Evolutionary conservation across 2,113 vertebrate species (phyloP).

Genomic region (Meriones unguiculatus): DNA sequence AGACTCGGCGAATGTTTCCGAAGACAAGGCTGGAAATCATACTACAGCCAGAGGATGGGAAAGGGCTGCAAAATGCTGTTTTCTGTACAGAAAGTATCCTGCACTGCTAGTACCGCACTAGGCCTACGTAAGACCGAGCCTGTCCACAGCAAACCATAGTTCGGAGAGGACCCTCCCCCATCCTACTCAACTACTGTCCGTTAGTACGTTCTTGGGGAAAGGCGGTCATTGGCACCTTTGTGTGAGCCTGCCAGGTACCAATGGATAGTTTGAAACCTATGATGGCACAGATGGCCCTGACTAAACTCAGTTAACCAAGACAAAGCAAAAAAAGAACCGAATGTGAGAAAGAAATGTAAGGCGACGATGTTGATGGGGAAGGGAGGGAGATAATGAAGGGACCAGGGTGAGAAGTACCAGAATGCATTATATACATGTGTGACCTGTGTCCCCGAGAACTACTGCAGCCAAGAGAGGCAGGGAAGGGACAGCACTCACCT

Average conservation of each 20-base stretch:
- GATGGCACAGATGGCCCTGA: neutral
- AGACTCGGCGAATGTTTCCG: neutral
- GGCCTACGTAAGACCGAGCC: neutral
- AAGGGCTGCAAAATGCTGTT: neutral
- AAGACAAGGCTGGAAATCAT: neutral
- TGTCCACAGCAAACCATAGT: neutral
- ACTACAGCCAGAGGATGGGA: neutral
- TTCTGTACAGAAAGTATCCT: neutral
- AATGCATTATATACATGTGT: no score
- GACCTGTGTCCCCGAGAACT: neutral
- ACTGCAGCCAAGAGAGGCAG: neutral
- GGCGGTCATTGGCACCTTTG: neutral
- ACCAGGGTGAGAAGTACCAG: neutral
- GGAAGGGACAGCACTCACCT: constrained; percentile 82
- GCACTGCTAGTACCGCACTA: neutral
- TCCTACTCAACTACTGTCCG: neutral
- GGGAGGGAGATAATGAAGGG: neutral
- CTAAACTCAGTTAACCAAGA: neutral
- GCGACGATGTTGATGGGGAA: neutral
- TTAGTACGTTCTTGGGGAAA: neutral
- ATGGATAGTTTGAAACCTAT: neutral
- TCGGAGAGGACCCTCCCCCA: neutral
- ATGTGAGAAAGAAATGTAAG: neutral
- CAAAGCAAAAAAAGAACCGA: neutral
- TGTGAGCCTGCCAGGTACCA: no score